phyloP scores from a whole-genome alignment of 2,888 invertebrate genomes.

The Agrochola lota region DNA sequence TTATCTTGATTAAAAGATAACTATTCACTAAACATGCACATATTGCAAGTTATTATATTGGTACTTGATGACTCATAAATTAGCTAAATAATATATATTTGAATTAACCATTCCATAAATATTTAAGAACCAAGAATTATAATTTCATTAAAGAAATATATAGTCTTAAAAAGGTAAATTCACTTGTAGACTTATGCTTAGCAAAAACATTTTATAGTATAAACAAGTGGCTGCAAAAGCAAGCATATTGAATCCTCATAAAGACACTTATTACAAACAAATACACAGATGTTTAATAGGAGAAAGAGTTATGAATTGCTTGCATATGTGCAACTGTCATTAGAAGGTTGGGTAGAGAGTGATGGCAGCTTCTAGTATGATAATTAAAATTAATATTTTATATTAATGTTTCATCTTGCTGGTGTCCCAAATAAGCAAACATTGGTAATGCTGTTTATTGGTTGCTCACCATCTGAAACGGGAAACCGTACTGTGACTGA shows the following conservation, averaged over 20 bases:
- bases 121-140: not conserved
- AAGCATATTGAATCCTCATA: not conserved
- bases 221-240: constrained; percentile 1
- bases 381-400: constrained; percentile 17
- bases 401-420: not conserved
- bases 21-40: constrained; percentile 8
- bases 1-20: constrained; percentile 30
- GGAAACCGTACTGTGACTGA: not conserved
- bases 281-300: constrained; percentile 21
- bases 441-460: not conserved
- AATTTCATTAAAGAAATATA: not conserved
- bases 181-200: not conserved
- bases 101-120: not conserved
- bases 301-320: constrained; percentile 37
- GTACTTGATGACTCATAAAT: constrained; percentile 1
- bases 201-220: not conserved
- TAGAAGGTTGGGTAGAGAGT: constrained; percentile 17
- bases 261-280: constrained; percentile 24
- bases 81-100: not conserved
- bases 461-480: not conserved
- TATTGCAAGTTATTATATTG: not conserved
- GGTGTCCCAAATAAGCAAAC: not conserved
- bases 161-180: not conserved
- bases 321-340: constrained; percentile 38
- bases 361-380: not conserved